phyloP scores from a whole-genome alignment of 2,113 vertebrate species.

The Cisticola juncidis region DNA sequence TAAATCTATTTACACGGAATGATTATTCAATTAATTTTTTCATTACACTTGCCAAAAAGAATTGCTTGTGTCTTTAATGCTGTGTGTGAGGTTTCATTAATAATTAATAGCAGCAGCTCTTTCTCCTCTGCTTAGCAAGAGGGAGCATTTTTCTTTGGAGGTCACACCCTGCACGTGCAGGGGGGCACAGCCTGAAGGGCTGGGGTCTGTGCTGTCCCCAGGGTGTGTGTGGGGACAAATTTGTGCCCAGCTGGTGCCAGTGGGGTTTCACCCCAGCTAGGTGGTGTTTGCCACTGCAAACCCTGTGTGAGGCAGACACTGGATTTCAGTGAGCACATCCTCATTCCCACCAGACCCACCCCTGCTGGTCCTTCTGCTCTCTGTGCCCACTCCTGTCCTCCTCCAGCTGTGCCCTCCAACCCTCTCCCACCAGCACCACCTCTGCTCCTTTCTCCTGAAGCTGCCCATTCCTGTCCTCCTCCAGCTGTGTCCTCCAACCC shows the following conservation, averaged over 20 bases:
- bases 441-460: neutral
- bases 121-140: slow-evolving; percentile 17
- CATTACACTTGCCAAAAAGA: slow-evolving; percentile 74
- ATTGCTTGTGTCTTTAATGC: slow-evolving; percentile 59
- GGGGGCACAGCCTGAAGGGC: accelerated
- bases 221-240: neutral
- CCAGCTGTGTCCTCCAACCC: accelerated
- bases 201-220: accelerated
- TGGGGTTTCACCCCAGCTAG: accelerated
- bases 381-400: neutral
- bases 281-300: neutral
- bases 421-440: neutral
- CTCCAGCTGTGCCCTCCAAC: accelerated
- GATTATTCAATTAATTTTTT: slow-evolving; percentile 80
- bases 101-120: slow-evolving; percentile 41
- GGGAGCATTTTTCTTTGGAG: neutral
- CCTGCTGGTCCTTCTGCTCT: neutral
- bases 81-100: slow-evolving; percentile 63
- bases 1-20: slow-evolving; percentile 76
- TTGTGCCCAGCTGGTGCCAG: accelerated
- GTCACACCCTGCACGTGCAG: accelerated
- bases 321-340: accelerated
- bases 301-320: accelerated
- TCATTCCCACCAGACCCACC: neutral
- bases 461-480: neutral